These are phyloP conservation scores for Himalopsyche phryganea DNA, from an alignment of 1,140 invertebrate genomes.

Conservation along the genomic window DNA sequence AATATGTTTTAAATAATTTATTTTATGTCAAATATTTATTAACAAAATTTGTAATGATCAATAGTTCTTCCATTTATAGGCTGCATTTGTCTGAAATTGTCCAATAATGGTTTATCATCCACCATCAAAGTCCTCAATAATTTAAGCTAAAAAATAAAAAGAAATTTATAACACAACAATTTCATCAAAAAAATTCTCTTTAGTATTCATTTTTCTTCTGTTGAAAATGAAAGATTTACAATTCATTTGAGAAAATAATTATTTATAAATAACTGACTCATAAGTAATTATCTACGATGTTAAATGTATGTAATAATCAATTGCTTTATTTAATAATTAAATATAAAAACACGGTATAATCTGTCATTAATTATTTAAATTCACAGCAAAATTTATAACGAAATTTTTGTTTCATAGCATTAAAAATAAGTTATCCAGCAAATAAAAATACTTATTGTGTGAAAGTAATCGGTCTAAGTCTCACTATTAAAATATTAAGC, in stretches of 20 bases:
- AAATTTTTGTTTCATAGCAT: too few species aligned
- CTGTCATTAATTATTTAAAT: too few species aligned
- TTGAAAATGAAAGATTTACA: neutral
- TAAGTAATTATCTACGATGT: neutral
- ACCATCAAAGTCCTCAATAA: neutral
- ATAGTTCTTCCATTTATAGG: neutral
- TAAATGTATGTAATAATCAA: neutral
- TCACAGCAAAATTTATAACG: too few species aligned
- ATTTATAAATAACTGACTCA: neutral
- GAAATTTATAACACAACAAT: neutral
- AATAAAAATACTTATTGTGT: too few species aligned
- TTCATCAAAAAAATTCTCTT: too few species aligned
- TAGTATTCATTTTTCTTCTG: too few species aligned
- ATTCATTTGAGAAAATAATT: neutral
- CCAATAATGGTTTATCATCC: neutral
- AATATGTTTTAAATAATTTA: too few species aligned
- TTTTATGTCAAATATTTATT: too few species aligned
- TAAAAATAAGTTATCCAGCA: too few species aligned
- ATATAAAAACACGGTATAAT: too few species aligned
- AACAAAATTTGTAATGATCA: neutral
- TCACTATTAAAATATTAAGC: too few species aligned
- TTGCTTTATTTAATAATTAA: neutral
- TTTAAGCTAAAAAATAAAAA: neutral
- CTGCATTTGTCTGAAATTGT: neutral
- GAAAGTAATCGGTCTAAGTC: too few species aligned